Percentiles rank a stretch among this genome's conserved stretches.
Evolutionary conservation across 2,888 invertebrate genomes (phyloP).

Genomic region (Loripinus fragilis): DNA sequence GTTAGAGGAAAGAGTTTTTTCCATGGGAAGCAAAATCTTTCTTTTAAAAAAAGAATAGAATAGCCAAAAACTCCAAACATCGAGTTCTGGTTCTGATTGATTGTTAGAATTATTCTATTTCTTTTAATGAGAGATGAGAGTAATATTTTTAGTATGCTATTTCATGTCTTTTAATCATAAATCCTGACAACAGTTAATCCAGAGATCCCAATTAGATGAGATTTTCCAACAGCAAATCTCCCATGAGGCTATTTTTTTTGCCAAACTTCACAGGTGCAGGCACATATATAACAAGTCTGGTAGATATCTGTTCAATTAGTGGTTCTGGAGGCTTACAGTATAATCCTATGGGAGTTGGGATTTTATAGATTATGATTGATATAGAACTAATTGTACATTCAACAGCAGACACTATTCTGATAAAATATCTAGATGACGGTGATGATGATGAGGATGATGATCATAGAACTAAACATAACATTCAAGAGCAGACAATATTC

Average conservation of each 20-base stretch:
- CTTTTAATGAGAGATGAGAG: background rate
- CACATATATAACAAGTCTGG: conserved; percentile 4
- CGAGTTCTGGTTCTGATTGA: background rate
- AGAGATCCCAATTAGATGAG: background rate
- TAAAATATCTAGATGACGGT: too few relatives aligned
- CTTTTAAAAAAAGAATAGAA: background rate
- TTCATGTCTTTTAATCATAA: conserved; percentile 12
- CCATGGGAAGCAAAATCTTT: too few relatives aligned
- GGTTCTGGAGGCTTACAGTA: background rate
- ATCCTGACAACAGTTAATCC: background rate
- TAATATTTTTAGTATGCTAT: background rate
- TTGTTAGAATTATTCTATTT: background rate
- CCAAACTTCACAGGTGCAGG: background rate
- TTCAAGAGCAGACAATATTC: too few relatives aligned
- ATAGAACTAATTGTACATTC: too few relatives aligned
- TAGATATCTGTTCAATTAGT: conserved; percentile 11
- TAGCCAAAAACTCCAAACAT: background rate
- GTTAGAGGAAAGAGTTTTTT: background rate
- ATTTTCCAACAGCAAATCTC: background rate
- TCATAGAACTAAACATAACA: too few relatives aligned
- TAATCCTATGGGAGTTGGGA: background rate
- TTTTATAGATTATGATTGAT: background rate
- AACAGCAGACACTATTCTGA: too few relatives aligned
- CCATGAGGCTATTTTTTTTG: background rate
- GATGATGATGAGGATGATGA: too few relatives aligned